Conservation (phyloP, 2,797 vertebrate genomes). For the Enteromius thamalakanensis region DNA sequence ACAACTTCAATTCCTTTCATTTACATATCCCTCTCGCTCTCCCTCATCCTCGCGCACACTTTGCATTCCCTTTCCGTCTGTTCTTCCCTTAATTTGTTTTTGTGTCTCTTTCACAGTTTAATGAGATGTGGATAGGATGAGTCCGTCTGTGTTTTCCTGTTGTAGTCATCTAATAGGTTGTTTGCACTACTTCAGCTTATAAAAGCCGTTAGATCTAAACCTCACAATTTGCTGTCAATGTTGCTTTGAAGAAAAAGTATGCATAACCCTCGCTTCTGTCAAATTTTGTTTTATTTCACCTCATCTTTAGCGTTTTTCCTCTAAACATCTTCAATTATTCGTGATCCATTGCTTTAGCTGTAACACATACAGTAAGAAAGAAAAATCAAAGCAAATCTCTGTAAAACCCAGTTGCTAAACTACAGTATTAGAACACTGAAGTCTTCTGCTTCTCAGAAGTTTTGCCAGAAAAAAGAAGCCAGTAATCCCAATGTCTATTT, state of each 20-base stretch:
- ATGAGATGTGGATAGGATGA: conserved; percentile 35
- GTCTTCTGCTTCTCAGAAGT: not conserved
- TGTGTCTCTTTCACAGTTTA: conserved; percentile 36
- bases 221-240: not conserved
- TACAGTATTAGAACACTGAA: not conserved
- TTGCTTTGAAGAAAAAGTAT: not conserved
- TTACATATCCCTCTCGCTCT: conserved; percentile 26
- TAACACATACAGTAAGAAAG: not conserved
- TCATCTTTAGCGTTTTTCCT: not conserved
- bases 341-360: not conserved
- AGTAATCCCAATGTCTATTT: not conserved
- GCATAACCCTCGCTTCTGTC: conserved; percentile 17
- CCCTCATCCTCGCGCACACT: conserved; percentile 12
- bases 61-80: conserved; percentile 25
- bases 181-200: conserved; percentile 26
- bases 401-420: not conserved
- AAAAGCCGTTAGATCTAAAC: conserved; percentile 18
- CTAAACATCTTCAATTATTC: conserved; percentile 9
- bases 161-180: conserved; percentile 27
- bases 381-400: not conserved
- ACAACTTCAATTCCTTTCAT: conserved; percentile 15
- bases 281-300: conserved; percentile 3
- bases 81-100: conserved; percentile 27
- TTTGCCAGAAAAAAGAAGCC: not conserved
- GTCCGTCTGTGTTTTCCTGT: conserved; percentile 3